phyloP scores from a whole-genome alignment of 1,140 invertebrate species.

The Atta colombica region DNA sequence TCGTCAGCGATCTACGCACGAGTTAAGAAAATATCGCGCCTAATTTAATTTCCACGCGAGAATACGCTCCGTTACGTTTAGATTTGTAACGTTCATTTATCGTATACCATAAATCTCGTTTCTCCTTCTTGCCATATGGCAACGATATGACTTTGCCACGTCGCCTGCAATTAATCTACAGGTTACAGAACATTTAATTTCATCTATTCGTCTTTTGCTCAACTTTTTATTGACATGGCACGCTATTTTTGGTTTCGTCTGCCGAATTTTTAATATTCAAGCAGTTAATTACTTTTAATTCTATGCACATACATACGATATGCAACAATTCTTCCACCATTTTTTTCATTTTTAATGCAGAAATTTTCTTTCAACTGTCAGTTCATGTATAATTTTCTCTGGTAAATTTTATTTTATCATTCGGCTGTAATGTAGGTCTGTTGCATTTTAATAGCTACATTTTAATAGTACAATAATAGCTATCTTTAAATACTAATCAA shows the following conservation, averaged over 20 bases:
- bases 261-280: neutral
- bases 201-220: neutral
- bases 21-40: neutral
- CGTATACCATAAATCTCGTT: neutral
- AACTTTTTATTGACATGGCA: neutral
- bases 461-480: too few relatives aligned
- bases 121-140: neutral
- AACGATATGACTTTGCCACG: neutral
- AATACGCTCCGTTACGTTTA: neutral
- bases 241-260: neutral
- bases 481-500: neutral
- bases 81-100: slow-evolving; percentile 35
- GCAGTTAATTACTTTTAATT: neutral
- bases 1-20: neutral
- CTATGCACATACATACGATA: neutral
- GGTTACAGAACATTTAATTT: neutral
- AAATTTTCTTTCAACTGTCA: neutral
- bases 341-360: neutral
- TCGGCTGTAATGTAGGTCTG: neutral
- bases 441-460: neutral
- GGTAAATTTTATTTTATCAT: neutral
- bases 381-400: neutral
- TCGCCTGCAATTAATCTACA: neutral
- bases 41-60: slow-evolving; percentile 35
- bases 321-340: neutral